Conservation (phyloP, 2,113 vertebrate species). For the Burhinus oedicnemus region DNA sequence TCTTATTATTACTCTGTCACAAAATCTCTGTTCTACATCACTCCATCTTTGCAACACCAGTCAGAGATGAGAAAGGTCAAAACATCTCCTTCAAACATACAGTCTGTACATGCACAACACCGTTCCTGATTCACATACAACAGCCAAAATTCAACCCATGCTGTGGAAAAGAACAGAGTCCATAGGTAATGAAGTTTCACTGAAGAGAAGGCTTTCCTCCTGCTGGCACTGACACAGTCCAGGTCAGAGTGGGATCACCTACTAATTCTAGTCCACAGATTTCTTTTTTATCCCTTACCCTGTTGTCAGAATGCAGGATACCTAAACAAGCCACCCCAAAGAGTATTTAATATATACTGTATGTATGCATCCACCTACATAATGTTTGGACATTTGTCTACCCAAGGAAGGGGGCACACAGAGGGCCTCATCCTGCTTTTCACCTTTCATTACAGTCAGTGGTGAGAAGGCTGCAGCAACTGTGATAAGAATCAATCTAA, state of each 20-base stretch:
- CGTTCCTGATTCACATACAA: neutral
- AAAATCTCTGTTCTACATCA: slow-evolving; percentile 70
- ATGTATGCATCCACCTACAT: rapidly evolving
- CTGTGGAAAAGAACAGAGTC: neutral
- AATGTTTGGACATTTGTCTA: neutral
- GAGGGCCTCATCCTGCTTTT: neutral
- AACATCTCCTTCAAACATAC: neutral
- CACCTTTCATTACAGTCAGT: rapidly evolving
- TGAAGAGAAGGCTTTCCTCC: neutral
- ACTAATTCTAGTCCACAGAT: neutral
- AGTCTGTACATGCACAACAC: neutral
- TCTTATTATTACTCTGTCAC: slow-evolving; percentile 72
- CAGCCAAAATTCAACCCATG: neutral
- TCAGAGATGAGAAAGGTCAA: slow-evolving; percentile 67
- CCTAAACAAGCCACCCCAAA: neutral
- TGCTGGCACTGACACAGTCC: neutral
- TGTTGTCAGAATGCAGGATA: neutral
- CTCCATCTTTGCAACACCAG: slow-evolving; percentile 51
- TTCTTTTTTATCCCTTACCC: neutral
- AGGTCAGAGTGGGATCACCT: neutral
- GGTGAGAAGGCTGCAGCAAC: neutral
- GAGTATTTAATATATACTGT: neutral
- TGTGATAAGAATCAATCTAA: neutral
- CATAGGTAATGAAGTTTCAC: neutral
- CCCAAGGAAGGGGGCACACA: neutral